Evolutionary conservation across 2,797 vertebrate genomes (phyloP).

Genomic region (Ibycter americanus): DNA sequence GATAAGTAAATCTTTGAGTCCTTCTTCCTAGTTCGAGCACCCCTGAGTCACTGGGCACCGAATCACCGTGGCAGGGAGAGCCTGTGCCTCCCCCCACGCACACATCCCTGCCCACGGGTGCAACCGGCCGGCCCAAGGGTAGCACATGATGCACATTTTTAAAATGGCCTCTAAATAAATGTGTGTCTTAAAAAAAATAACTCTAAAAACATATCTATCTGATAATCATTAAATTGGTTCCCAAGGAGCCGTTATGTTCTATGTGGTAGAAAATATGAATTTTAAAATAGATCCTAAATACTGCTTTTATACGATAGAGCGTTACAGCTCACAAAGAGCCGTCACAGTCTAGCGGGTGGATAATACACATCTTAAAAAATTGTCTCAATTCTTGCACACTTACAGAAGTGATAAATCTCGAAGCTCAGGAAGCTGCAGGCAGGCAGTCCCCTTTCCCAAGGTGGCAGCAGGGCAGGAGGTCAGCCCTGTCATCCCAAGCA

Average conservation of each 20-base stretch:
- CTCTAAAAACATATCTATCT: neutral
- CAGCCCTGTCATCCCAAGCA: accelerated
- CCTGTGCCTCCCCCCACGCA: accelerated
- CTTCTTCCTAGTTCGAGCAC: neutral
- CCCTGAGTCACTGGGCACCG: accelerated
- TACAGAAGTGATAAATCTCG: neutral
- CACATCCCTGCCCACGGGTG: neutral
- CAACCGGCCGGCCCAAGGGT: accelerated
- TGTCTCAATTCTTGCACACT: neutral
- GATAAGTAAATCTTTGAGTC: neutral
- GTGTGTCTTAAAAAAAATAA: neutral
- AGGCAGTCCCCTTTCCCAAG: accelerated
- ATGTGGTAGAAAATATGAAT: slow-evolving; percentile 55
- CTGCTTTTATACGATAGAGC: neutral
- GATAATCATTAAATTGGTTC: neutral
- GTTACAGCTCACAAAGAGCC: slow-evolving; percentile 42
- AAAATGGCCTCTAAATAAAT: neutral
- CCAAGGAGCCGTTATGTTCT: slow-evolving; percentile 49
- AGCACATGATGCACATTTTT: neutral
- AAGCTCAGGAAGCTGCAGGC: accelerated
- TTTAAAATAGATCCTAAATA: slow-evolving; percentile 46
- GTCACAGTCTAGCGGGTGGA: neutral
- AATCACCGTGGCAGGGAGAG: accelerated
- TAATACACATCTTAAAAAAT: neutral
- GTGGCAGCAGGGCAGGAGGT: neutral